These are phyloP conservation scores for Lophotriccus pileatus DNA, from an alignment of 2,797 vertebrate genomes.

Conservation along the genomic window DNA sequence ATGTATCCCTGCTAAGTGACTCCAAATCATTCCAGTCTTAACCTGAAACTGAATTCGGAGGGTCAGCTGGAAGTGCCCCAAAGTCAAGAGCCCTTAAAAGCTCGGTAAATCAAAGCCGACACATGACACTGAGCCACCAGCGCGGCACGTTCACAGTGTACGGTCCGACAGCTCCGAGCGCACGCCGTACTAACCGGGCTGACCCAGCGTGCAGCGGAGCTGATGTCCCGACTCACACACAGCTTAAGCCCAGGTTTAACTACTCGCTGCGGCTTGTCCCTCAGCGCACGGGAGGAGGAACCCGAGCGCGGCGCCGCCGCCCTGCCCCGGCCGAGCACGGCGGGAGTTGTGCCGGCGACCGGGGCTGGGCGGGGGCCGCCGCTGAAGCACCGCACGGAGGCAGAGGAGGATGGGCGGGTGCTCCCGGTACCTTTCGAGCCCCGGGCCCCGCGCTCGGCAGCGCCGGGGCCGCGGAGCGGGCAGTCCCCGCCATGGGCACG, in stretches of 20 bases:
- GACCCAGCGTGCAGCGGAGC: rapidly evolving
- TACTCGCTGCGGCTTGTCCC: rapidly evolving
- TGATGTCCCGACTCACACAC: rapidly evolving
- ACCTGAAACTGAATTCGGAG: neutral
- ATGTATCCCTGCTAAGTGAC: too few species aligned
- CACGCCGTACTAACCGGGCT: rapidly evolving
- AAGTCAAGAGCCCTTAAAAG: neutral
- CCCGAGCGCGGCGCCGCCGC: neutral
- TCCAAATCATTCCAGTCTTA: too few species aligned
- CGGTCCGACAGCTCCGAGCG: too few species aligned
- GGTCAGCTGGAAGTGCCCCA: neutral
- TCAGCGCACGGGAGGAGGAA: rapidly evolving
- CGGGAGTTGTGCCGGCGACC: neutral
- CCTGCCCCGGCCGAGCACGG: neutral
- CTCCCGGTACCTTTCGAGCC: neutral
- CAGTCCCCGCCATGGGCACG: too few species aligned
- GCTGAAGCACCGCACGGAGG: neutral
- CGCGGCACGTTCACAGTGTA: rapidly evolving
- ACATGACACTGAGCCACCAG: rapidly evolving
- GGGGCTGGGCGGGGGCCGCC: neutral
- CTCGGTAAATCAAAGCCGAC: neutral
- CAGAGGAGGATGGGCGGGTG: rapidly evolving
- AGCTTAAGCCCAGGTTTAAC: rapidly evolving
- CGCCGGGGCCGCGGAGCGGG: too few species aligned
- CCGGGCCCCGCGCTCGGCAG: neutral